These are phyloP conservation scores for Mobula hypostoma DNA, from an alignment of 2,113 vertebrate genomes.

Conservation along the genomic window DNA sequence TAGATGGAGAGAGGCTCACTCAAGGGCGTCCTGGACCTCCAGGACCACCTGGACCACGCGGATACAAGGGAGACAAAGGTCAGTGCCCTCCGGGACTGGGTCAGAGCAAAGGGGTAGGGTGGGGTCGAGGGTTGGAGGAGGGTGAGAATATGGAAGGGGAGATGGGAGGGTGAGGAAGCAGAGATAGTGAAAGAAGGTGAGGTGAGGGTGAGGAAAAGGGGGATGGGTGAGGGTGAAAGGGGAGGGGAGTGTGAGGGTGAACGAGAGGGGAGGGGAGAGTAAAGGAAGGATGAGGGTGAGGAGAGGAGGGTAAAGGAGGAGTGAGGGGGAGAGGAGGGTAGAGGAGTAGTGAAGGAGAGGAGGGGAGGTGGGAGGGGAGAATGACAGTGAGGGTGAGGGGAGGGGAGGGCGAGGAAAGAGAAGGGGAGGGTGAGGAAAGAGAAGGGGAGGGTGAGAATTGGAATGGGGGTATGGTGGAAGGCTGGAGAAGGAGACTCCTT, in stretches of 20 bases:
- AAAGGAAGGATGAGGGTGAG: too few species aligned
- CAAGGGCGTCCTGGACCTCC: neutral
- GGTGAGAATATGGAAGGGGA: neutral
- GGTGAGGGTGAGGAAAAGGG: neutral
- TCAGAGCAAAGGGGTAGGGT: neutral
- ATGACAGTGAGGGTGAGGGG: too few species aligned
- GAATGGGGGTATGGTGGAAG: too few species aligned
- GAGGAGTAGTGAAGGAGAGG: too few species aligned
- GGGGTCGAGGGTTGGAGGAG: too few species aligned
- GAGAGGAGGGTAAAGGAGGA: too few species aligned
- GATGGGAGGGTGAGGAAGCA: neutral
- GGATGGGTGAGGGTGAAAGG: neutral
- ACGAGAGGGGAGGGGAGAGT: too few species aligned
- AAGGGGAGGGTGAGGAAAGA: neutral
- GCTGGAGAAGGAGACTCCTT: neutral
- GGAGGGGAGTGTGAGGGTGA: too few species aligned
- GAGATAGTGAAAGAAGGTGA: neutral
- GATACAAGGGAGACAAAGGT: neutral
- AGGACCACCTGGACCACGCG: neutral
- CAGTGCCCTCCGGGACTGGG: neutral
- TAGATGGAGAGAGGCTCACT: neutral
- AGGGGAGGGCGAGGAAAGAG: neutral
- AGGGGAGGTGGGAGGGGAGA: too few species aligned
- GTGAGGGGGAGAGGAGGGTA: too few species aligned
- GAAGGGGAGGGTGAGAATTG: neutral